phyloP scores from a whole-genome alignment of 1,140 invertebrate species.

The Protaetia brevitarsis region DNA sequence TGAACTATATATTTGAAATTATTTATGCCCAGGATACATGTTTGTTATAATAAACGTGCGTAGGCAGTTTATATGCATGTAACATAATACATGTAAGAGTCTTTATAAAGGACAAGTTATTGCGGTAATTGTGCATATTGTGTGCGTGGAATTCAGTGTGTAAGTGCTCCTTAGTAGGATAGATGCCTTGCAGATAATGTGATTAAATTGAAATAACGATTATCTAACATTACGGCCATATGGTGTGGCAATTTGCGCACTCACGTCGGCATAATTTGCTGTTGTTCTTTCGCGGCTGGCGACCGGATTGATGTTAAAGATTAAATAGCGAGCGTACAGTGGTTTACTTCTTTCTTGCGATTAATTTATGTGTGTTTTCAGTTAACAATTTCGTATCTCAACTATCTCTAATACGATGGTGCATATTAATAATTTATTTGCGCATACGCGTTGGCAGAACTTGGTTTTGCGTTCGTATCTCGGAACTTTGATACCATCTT shows the following conservation, averaged over 20 bases:
- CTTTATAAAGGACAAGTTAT: slow-evolving; percentile 18
- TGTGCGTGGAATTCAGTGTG: slow-evolving; percentile 17
- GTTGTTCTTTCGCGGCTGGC: slow-evolving; percentile 3
- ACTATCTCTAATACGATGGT: neutral
- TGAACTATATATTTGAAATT: slow-evolving; percentile 13
- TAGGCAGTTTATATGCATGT: slow-evolving; percentile 14
- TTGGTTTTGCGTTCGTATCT: neutral
- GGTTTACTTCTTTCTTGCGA: neutral
- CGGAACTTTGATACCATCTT: neutral
- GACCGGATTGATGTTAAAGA: neutral
- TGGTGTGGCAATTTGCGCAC: slow-evolving; percentile 12
- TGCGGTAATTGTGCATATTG: slow-evolving; percentile 16
- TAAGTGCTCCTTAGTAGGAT: slow-evolving; percentile 11
- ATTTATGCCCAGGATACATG: slow-evolving; percentile 16
- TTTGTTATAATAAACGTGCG: slow-evolving; percentile 16
- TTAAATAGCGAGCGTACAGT: neutral
- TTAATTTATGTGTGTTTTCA: slow-evolving; percentile 11
- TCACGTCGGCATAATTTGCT: slow-evolving; percentile 14
- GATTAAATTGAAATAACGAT: slow-evolving; percentile 18
- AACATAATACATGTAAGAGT: slow-evolving; percentile 17
- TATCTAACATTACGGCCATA: slow-evolving; percentile 14
- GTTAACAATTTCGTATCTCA: neutral
- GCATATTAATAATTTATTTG: neutral
- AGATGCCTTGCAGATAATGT: slow-evolving; percentile 14
- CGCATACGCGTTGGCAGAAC: neutral